A percentile compares a stretch with the other conserved stretches of the same genome.
These are phyloP conservation scores for Drosophila macrospina DNA, from an alignment of 2,888 invertebrate species.

Conservation along the genomic window DNA sequence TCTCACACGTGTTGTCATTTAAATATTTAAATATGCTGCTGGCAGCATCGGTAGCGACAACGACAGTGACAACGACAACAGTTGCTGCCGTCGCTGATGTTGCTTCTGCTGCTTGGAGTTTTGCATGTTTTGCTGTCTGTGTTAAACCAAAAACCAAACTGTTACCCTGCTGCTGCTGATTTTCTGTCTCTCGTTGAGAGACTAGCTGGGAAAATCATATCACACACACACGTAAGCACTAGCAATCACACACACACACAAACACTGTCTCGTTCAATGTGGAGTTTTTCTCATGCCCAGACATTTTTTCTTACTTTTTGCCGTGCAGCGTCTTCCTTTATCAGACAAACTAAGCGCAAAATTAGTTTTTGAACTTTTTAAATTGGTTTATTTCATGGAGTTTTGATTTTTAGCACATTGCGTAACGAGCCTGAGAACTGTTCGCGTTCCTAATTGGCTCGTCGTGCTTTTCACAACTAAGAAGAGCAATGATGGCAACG, in stretches of 20 bases:
- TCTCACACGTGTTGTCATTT: constrained; percentile 77
- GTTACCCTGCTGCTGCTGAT: constrained; percentile 62
- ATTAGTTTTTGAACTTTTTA: constrained; percentile 83
- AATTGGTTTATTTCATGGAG: constrained; percentile 82
- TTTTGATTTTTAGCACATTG: constrained; percentile 80
- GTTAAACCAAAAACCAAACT: constrained; percentile 72
- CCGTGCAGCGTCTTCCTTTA: constrained; percentile 71
- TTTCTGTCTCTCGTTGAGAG: neutral
- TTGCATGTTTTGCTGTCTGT: constrained; percentile 70
- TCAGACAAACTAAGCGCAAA: constrained; percentile 83
- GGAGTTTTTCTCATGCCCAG: constrained; percentile 12
- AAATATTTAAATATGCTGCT: constrained; percentile 73
- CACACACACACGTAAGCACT: constrained; percentile 34
- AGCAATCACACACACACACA: constrained; percentile 35
- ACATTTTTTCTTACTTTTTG: constrained; percentile 25
- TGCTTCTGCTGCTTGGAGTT: constrained; percentile 59
- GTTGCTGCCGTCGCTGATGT: constrained; percentile 33
- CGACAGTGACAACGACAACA: constrained; percentile 57
- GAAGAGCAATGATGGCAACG: constrained; percentile 22
- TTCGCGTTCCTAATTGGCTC: constrained; percentile 68
- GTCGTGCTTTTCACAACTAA: constrained; percentile 41
- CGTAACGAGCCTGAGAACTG: constrained; percentile 74
- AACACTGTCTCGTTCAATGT: constrained; percentile 20
- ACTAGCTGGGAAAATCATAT: constrained; percentile 40
- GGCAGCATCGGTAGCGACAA: constrained; percentile 70